These are phyloP conservation scores for Thunnus thynnus DNA, from an alignment of 2,113 vertebrate species.

Conservation along the genomic window DNA sequence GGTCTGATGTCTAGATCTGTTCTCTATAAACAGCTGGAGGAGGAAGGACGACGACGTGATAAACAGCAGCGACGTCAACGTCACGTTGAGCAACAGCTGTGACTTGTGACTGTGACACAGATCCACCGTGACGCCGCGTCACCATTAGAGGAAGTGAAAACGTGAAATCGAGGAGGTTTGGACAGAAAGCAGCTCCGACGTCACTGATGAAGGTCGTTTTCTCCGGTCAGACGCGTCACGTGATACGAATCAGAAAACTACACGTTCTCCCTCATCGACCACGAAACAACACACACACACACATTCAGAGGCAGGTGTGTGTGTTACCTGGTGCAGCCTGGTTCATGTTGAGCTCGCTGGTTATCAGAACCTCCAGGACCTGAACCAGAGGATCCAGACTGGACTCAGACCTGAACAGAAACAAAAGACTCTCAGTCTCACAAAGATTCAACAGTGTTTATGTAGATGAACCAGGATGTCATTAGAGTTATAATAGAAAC, in stretches of 20 bases:
- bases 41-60: background rate
- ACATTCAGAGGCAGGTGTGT: too few species aligned
- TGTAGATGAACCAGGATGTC: too few species aligned
- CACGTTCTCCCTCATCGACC: too few species aligned
- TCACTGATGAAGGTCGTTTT: too few species aligned
- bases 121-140: background rate
- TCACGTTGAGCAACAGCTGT: conserved; percentile 2
- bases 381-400: conserved; percentile 89
- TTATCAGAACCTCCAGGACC: conserved; percentile 93
- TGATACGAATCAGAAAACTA: too few species aligned
- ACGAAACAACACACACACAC: too few species aligned
- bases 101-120: conserved; percentile 1
- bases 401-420: conserved; percentile 88
- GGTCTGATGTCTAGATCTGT: too few species aligned
- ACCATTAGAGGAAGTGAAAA: conserved; percentile 5
- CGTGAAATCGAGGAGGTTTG: background rate
- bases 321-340: conserved; percentile 94
- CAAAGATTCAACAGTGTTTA: too few species aligned
- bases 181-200: too few species aligned
- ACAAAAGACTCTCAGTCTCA: background rate
- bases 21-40: background rate
- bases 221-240: too few species aligned
- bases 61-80: background rate
- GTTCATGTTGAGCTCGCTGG: conserved; percentile 93
- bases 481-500: too few species aligned